Evolutionary conservation across 1,140 invertebrate species (phyloP), one percentile per base, ranked within the genome.

Genomic region (Thereuonema tuberculata): DNA sequence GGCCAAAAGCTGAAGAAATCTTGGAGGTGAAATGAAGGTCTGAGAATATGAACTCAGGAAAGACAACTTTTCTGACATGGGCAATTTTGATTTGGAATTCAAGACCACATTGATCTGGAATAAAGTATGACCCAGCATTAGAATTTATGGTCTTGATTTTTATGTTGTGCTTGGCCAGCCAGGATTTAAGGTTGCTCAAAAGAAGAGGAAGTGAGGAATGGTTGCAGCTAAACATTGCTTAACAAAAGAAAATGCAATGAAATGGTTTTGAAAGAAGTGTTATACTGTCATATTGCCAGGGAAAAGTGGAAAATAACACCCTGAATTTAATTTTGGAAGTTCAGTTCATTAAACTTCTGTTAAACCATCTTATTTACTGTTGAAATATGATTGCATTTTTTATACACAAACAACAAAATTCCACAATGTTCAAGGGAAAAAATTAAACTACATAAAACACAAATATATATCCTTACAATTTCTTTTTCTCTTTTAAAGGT

Each of bases 41-140:
- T 82, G 93, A 67, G 97, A 99, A 83, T 99, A 99, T 74, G 97
- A 99, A 76, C 86, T 99, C 77, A 85, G 89, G 67, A 89, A 86
- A 73, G 91, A 95, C 66, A 99, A 99, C 75, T 99, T 99, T 81
- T 98, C 94, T 14, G 85, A 86, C 62, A 97, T 91, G 57, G 97
- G 97, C 52, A 99, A 98, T 80, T 99, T 99, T 76, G 97, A 63
- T 99, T 99, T 73, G 97, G 97, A 79, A 98, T 99, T 70, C 94
- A 98, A 76, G 97, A 99, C 84, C 97, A 99, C 79, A 99, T 99
- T 76, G 97, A 99, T 80, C 82, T 99, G 77, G 97, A 71, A 98
- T 99, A 77, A 99, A 99, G 76, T 99, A 99, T 72, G 97, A 99
- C 76, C 97, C 97, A 87, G 85, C 66, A 99, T 99, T 72, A 93